These are phyloP conservation scores for Lycopodina hypogea DNA, from an alignment of 37 sponge, comb jelly and placozoan species.

Conservation along the genomic window DNA sequence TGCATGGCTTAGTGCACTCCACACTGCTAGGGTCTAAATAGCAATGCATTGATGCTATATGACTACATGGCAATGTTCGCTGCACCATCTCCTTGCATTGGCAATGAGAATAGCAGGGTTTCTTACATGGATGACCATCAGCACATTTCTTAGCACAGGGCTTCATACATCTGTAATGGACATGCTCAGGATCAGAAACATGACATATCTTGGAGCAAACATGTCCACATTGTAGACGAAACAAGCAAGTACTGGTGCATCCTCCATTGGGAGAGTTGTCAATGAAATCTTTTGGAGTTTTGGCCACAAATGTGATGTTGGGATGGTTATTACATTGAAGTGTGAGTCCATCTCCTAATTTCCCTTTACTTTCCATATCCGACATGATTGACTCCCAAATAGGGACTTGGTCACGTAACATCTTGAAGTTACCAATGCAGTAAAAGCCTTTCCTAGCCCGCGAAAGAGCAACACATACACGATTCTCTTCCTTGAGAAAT, in stretches of 20 bases:
- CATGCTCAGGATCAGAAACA: conserved; percentile 49
- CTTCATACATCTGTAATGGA: conserved; percentile 53
- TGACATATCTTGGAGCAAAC: conserved; percentile 64
- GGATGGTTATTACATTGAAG: conserved; percentile 80
- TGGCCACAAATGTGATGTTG: conserved; percentile 30
- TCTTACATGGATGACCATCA: conserved; percentile 38
- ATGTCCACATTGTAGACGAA: conserved; percentile 76
- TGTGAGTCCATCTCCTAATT: conserved; percentile 46
- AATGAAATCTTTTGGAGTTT: conserved; percentile 41
- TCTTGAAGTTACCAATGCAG: conserved; percentile 84
- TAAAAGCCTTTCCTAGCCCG: conserved; percentile 89
- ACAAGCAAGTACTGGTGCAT: conserved; percentile 45
- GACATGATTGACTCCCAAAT: conserved; percentile 69
- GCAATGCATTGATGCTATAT: conserved; percentile 37
- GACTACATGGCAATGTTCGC: conserved; percentile 50
- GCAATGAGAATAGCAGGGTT: conserved; percentile 24
- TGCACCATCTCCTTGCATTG: conserved; percentile 16
- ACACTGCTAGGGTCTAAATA: conserved; percentile 29
- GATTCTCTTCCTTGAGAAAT: conserved; percentile 75
- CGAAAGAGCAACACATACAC: conserved; percentile 92
- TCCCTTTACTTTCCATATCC: conserved; percentile 36
- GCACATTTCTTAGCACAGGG: conserved; percentile 41
- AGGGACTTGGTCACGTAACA: conserved; percentile 38
- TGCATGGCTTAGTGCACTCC: conserved; percentile 32
- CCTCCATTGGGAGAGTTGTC: conserved; percentile 70